A percentile compares a stretch with the other conserved stretches of the same genome.
These are phyloP conservation scores for Albula goreensis DNA, from an alignment of 2,113 vertebrate genomes.

Conservation along the genomic window DNA sequence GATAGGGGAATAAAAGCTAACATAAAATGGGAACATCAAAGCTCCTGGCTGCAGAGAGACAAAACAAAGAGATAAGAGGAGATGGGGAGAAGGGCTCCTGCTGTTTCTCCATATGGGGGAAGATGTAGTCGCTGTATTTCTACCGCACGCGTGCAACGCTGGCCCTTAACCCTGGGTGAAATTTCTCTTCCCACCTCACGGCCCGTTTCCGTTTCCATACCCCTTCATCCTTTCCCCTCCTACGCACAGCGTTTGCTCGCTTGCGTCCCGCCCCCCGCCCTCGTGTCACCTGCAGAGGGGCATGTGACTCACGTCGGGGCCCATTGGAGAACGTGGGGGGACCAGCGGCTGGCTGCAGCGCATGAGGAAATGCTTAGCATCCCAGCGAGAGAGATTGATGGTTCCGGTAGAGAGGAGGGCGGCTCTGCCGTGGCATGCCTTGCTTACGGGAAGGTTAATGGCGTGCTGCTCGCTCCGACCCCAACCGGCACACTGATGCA, in stretches of 20 bases:
- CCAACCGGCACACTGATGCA: background rate
- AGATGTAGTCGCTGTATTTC: conserved; percentile 32
- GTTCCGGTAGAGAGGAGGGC: background rate
- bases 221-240: background rate
- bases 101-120: conserved; percentile 18
- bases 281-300: too few relatives aligned
- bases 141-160: conserved; percentile 1
- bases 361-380: background rate
- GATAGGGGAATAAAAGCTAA: conserved; percentile 20
- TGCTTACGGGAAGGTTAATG: background rate
- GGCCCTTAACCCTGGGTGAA: conserved; percentile 20
- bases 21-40: conserved; percentile 24
- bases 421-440: background rate
- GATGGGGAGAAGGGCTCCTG: background rate
- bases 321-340: too few relatives aligned
- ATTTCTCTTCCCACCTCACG: conserved; percentile 32
- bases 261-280: background rate
- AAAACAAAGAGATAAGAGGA: conserved; percentile 29
- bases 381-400: background rate
- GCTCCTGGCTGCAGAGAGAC: conserved; percentile 2
- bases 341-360: background rate
- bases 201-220: background rate
- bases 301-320: too few relatives aligned
- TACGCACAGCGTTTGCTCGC: background rate
- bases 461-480: background rate